These are phyloP conservation scores for Samia ricini DNA, from an alignment of 1,140 invertebrate species.

Conservation along the genomic window DNA sequence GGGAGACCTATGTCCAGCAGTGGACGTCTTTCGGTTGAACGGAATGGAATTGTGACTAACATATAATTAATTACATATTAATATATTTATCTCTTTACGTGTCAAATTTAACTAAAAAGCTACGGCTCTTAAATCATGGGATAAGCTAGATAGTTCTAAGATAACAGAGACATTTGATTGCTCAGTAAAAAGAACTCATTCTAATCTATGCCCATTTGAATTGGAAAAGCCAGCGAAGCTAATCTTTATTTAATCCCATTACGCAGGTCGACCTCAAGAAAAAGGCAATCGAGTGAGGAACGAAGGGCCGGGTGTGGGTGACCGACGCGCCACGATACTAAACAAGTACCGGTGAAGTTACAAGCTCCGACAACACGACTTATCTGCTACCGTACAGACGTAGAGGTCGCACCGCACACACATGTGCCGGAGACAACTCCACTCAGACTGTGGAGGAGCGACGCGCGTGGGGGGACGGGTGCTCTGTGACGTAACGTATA, in stretches of 20 bases:
- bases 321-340: constrained; percentile 34
- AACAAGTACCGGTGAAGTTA: constrained; percentile 57
- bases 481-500: constrained; percentile 75
- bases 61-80: too few relatives aligned
- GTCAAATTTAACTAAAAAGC: too few relatives aligned
- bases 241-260: constrained; percentile 73
- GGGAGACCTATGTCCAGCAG: too few relatives aligned
- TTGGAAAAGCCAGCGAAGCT: constrained; percentile 56
- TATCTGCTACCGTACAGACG: constrained; percentile 21
- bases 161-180: background rate
- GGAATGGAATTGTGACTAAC: too few relatives aligned
- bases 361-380: constrained; percentile 49
- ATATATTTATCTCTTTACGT: too few relatives aligned
- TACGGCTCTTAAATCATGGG: background rate
- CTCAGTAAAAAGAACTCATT: constrained; percentile 23
- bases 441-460: constrained; percentile 18
- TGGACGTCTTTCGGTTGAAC: too few relatives aligned
- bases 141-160: background rate
- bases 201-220: constrained; percentile 55
- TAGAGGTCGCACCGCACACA: constrained; percentile 13
- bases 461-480: constrained; percentile 31
- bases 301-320: constrained; percentile 30
- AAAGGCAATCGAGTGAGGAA: constrained; percentile 65
- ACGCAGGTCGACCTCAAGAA: constrained; percentile 66
- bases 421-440: constrained; percentile 11